phyloP scores from a whole-genome alignment of 2,888 invertebrate genomes.

The Petrolisthes cinctipes region DNA sequence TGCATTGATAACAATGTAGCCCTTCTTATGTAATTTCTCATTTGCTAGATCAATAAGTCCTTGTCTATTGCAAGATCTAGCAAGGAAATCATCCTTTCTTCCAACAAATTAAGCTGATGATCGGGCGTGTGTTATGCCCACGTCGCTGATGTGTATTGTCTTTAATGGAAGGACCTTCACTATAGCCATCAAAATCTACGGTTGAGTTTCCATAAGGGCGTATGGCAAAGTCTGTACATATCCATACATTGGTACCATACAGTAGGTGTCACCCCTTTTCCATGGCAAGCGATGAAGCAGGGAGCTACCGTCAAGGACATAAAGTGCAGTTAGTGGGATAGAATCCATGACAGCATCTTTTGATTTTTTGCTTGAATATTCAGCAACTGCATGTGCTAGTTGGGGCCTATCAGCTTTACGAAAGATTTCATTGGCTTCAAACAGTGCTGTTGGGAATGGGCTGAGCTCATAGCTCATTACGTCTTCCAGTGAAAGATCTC shows the following conservation, averaged over 20 bases:
- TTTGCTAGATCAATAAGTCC: conserved; percentile 3
- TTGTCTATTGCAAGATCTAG: neutral
- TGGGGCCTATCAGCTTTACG: neutral
- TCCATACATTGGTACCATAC: neutral
- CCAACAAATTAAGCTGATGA: neutral
- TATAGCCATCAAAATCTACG: neutral
- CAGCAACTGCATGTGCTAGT: neutral
- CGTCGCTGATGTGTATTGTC: conserved; percentile 3
- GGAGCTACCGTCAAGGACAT: neutral
- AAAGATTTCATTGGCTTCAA: neutral
- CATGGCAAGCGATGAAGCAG: neutral
- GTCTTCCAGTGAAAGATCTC: conserved; percentile 5
- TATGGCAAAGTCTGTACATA: neutral
- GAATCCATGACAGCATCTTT: neutral
- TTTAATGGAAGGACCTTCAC: conserved; percentile 8
- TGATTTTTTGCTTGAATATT: neutral
- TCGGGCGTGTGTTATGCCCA: neutral
- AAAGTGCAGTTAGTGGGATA: neutral
- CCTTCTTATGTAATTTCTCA: neutral
- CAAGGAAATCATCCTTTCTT: too few relatives aligned
- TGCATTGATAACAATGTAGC: neutral
- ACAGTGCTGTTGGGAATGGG: too few relatives aligned
- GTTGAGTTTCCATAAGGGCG: neutral
- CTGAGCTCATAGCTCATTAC: neutral
- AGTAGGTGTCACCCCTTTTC: neutral